Evolutionary conservation across 2,888 invertebrate genomes (phyloP).

Genomic region (Doris montereyensis): DNA sequence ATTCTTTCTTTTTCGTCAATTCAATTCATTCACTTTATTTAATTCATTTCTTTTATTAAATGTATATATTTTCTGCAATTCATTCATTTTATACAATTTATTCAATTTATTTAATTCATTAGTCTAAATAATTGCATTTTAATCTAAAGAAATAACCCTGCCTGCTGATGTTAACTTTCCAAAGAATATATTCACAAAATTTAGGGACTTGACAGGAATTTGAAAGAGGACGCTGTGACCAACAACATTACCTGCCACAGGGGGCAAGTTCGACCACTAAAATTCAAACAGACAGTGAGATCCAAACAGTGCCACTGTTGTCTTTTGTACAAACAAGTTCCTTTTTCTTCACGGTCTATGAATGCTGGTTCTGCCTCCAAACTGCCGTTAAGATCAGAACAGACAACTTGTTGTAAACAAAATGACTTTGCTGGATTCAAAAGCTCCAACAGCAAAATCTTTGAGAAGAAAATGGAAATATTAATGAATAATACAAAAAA

Average conservation of each 20-base stretch:
- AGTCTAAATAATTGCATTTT: too few relatives aligned
- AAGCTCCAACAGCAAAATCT: conserved; percentile 59
- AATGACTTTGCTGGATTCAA: conserved; percentile 52
- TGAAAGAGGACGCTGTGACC: too few relatives aligned
- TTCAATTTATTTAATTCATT: too few relatives aligned
- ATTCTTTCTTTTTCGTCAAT: too few relatives aligned
- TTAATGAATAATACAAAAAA: background rate
- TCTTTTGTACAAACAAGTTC: conserved; percentile 43
- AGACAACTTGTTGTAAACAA: conserved; percentile 48
- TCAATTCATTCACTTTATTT: too few relatives aligned
- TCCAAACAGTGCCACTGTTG: conserved; percentile 41
- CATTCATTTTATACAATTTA: too few relatives aligned
- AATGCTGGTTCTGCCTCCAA: conserved; percentile 41
- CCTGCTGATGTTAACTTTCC: too few relatives aligned
- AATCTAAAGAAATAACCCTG: too few relatives aligned
- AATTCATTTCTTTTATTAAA: too few relatives aligned
- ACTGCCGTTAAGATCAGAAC: conserved; percentile 46
- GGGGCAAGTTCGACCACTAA: conserved; percentile 44
- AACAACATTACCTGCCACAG: conserved; percentile 45
- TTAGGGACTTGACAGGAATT: too few relatives aligned
- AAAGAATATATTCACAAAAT: too few relatives aligned
- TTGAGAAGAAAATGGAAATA: conserved; percentile 29
- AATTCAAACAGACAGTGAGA: conserved; percentile 43
- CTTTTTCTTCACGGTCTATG: conserved; percentile 32
- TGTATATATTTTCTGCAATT: too few relatives aligned